Conservation (phyloP, 2,113 vertebrate genomes). For the Takifugu bimaculatus region DNA sequence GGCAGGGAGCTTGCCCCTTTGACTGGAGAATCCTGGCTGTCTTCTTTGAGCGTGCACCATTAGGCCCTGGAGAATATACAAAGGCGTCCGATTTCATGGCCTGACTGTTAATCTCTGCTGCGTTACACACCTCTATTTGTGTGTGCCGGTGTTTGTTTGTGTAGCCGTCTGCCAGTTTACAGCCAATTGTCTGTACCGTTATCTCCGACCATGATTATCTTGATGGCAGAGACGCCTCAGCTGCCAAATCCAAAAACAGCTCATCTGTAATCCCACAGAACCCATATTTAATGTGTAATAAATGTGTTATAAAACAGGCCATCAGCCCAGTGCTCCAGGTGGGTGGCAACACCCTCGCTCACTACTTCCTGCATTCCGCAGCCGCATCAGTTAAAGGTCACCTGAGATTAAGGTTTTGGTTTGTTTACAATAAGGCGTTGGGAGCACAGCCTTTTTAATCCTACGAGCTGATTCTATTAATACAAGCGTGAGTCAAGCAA, state of each 20-base stretch:
- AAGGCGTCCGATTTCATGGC: constrained; percentile 52
- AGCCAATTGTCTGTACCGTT: constrained; percentile 39
- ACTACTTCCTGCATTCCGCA: constrained; percentile 11
- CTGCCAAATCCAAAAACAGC: constrained; percentile 33
- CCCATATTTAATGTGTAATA: neutral
- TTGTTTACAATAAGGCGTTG: constrained; percentile 24
- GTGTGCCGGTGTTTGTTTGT: constrained; percentile 30
- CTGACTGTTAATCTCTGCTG: constrained; percentile 36
- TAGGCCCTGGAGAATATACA: constrained; percentile 38
- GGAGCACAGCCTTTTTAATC: constrained; percentile 31
- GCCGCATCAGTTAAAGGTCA: constrained; percentile 1
- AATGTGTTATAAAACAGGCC: neutral
- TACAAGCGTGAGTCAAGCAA: constrained; percentile 60
- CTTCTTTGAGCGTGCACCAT: constrained; percentile 16
- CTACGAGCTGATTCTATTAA: constrained; percentile 54
- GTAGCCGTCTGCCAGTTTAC: constrained; percentile 18
- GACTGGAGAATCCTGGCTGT: constrained; percentile 48
- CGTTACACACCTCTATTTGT: constrained; percentile 35
- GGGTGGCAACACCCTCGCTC: constrained; percentile 16
- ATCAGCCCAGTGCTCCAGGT: constrained; percentile 15
- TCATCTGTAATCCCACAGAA: constrained; percentile 35
- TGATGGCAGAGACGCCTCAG: constrained; percentile 26
- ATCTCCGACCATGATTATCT: constrained; percentile 31
- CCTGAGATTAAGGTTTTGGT: constrained; percentile 31
- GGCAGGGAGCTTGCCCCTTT: constrained; percentile 27